These are phyloP conservation scores for Laticauda colubrina DNA, from an alignment of 2,113 vertebrate species.

Conservation along the genomic window DNA sequence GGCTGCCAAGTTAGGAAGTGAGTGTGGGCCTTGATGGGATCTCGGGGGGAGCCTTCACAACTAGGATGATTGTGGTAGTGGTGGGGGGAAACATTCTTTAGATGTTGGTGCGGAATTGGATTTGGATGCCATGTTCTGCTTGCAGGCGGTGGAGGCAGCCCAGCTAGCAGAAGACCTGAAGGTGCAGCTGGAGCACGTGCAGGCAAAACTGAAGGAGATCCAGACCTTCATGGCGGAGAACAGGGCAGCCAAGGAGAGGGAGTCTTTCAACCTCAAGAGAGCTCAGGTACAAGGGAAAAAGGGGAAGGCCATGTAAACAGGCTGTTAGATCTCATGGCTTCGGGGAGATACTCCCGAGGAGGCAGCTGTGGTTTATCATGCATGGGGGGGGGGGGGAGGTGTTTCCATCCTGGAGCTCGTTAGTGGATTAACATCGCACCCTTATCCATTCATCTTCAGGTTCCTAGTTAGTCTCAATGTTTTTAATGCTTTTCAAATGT, in stretches of 20 bases:
- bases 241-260: conserved; percentile 87
- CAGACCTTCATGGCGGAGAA: conserved; percentile 89
- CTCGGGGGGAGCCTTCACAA: neutral
- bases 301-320: accelerated
- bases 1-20: neutral
- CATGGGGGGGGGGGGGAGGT: too few species aligned
- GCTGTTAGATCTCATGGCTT: neutral
- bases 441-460: too few species aligned
- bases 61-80: neutral
- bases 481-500: neutral
- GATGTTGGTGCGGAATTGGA: neutral
- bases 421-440: too few species aligned
- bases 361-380: neutral
- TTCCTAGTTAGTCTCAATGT: neutral
- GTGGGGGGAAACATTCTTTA: too few species aligned
- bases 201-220: conserved; percentile 86
- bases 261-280: conserved; percentile 88
- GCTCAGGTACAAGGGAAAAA: conserved; percentile 76
- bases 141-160: conserved; percentile 89
- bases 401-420: neutral
- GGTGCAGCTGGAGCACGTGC: conserved; percentile 89
- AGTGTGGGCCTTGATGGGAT: too few species aligned
- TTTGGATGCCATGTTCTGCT: neutral
- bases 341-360: neutral
- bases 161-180: conserved; percentile 91